Percentiles rank a stretch among this genome's conserved stretches.
Conservation (phyloP, 1,140 invertebrate genomes). For the Pseudomyrmex pallidus region DNA sequence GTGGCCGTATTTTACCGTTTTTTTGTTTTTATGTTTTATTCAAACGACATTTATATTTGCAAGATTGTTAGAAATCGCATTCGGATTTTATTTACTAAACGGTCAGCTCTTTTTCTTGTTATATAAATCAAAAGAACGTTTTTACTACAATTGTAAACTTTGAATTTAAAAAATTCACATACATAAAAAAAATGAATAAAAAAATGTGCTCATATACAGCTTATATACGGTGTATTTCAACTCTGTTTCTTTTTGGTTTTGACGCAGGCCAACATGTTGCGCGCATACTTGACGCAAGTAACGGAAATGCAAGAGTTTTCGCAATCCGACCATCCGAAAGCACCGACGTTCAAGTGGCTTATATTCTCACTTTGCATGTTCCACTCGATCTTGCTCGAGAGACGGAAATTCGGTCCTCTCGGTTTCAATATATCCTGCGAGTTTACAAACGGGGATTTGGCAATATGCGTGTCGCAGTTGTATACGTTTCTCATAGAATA, state of each 20-base stretch:
- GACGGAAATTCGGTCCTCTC: conserved; percentile 90
- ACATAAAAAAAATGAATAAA: not conserved
- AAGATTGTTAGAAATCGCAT: no score
- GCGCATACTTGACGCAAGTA: conserved; percentile 86
- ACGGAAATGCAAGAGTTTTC: conserved; percentile 86
- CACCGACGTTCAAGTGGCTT: conserved; percentile 87
- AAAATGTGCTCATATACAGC: not conserved
- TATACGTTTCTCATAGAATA: conserved; percentile 89
- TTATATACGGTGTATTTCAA: not conserved
- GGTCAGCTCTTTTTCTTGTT: no score
- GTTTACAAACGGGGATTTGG: conserved; percentile 91
- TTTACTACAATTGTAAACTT: not conserved
- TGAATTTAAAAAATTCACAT: not conserved
- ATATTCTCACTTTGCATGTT: conserved; percentile 90
- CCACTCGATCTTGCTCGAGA: conserved; percentile 89
- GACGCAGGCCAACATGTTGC: conserved; percentile 87
- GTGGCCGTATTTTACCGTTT: not conserved
- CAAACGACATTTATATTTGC: not conserved
- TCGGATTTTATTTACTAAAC: no score
- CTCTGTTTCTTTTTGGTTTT: conserved; percentile 27
- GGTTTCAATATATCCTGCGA: conserved; percentile 92
- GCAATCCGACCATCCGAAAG: conserved; percentile 85
- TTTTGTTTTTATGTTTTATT: conserved; percentile 6
- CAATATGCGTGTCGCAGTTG: conserved; percentile 90
- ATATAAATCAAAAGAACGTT: not conserved